Percentiles rank a stretch among this genome's conserved stretches.
Evolutionary conservation across 2,113 vertebrate genomes (phyloP).

Genomic region (Phasianus colchicus): DNA sequence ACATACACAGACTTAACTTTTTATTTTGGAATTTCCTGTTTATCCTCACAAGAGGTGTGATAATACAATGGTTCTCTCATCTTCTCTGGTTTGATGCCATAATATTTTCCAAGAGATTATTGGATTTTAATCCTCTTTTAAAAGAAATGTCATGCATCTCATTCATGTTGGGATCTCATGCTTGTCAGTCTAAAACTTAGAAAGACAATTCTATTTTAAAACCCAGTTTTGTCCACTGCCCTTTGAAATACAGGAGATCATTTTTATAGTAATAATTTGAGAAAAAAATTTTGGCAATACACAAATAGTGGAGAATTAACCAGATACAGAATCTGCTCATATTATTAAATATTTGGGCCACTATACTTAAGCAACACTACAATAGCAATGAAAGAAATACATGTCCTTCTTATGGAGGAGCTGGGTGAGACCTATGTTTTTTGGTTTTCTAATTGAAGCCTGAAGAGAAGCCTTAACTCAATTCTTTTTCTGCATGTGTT

Average conservation of each 20-base stretch:
- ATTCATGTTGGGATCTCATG: not conserved
- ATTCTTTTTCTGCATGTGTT: not conserved
- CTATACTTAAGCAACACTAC: not conserved
- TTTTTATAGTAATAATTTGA: not conserved
- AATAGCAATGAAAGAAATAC: not conserved
- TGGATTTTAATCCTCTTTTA: not conserved
- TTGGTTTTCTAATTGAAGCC: not conserved
- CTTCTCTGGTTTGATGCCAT: not conserved
- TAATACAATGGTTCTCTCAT: constrained; percentile 2
- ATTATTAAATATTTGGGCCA: not conserved
- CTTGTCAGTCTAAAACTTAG: not conserved
- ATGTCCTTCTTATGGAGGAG: not conserved
- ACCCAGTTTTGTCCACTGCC: not conserved
- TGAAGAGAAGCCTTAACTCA: not conserved
- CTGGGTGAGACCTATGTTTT: not conserved
- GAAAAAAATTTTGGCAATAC: not conserved
- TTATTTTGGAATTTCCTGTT: constrained; percentile 4
- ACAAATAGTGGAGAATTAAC: not conserved
- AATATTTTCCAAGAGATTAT: not conserved
- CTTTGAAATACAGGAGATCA: not conserved
- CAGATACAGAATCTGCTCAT: not conserved
- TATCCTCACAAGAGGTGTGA: not conserved
- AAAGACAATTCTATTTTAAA: not conserved
- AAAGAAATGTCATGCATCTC: not conserved
- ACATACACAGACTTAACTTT: not conserved